Evolutionary conservation across 2,888 invertebrate genomes (phyloP).

Genomic region (Drosophila neonasuta): DNA sequence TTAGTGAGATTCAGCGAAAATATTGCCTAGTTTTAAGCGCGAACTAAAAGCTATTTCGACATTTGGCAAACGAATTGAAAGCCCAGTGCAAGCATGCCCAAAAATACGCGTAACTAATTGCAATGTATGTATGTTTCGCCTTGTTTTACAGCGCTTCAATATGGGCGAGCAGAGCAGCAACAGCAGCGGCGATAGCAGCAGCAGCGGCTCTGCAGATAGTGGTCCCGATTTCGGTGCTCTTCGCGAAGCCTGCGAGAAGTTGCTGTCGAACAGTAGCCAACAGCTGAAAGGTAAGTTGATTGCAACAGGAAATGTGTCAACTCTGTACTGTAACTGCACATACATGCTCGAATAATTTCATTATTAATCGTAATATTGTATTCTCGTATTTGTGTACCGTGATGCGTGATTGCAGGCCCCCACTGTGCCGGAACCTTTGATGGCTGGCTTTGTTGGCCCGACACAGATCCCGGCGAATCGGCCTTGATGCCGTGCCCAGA

Average conservation of each 20-base stretch:
- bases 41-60: constrained; percentile 44
- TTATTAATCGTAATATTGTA: constrained; percentile 20
- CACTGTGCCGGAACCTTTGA: constrained; percentile 90
- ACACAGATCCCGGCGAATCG: constrained; percentile 86
- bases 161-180: constrained; percentile 59
- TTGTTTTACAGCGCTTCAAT: constrained; percentile 35
- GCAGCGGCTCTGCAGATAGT: constrained; percentile 53
- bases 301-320: constrained; percentile 2
- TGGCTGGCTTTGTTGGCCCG: constrained; percentile 91
- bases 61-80: constrained; percentile 36
- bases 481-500: constrained; percentile 88
- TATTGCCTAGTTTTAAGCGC: constrained; percentile 38
- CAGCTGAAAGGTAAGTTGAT: constrained; percentile 66
- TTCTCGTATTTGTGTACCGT: background rate
- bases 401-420: constrained; percentile 81
- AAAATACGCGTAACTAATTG: constrained; percentile 53
- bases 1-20: background rate
- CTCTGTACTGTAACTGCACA: constrained; percentile 24
- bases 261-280: constrained; percentile 70
- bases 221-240: constrained; percentile 74
- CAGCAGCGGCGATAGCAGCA: constrained; percentile 33
- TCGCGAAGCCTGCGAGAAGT: constrained; percentile 72
- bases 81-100: constrained; percentile 6
- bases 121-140: constrained; percentile 29
- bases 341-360: constrained; percentile 19